Percentiles rank a stretch among this genome's conserved stretches.
Evolutionary conservation across 2,888 invertebrate species (phyloP).

Genomic region (Melinopterus prodromus): DNA sequence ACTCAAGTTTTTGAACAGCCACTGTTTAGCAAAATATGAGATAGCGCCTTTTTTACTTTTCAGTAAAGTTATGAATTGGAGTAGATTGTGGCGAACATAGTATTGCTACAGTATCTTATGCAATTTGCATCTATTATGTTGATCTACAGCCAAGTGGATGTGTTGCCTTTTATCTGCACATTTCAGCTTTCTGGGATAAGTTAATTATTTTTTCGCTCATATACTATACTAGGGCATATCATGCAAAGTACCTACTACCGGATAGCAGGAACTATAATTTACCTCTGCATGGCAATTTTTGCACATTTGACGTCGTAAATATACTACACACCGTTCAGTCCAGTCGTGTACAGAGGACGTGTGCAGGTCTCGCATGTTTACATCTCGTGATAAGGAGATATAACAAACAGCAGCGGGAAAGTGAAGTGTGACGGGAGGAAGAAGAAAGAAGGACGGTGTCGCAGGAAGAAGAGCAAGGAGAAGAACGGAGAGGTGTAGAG

Average conservation of each 20-base stretch:
- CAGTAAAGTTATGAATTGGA: too few species aligned
- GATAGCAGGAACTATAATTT: not conserved
- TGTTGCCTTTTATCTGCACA: too few species aligned
- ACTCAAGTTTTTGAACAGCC: too few species aligned
- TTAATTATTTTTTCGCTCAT: not conserved
- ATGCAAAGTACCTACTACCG: not conserved
- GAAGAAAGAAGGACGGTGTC: not conserved
- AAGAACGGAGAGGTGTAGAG: not conserved
- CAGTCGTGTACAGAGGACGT: not conserved
- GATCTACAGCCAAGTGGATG: too few species aligned
- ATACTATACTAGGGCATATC: not conserved
- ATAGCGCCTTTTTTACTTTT: too few species aligned
- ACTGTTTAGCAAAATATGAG: too few species aligned
- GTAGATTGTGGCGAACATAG: too few species aligned
- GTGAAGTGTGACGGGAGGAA: not conserved
- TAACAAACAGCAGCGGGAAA: not conserved
- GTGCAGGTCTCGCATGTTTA: constrained; percentile 4
- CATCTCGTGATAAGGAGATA: not conserved
- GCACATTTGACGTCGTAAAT: not conserved
- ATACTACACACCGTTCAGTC: not conserved
- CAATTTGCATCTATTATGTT: too few species aligned
- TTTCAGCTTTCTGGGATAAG: too few species aligned
- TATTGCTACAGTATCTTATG: too few species aligned
- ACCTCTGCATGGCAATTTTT: not conserved
- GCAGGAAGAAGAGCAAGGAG: not conserved